phyloP scores from a whole-genome alignment of 2,113 vertebrate species.

The Actenoides lindsayi region DNA sequence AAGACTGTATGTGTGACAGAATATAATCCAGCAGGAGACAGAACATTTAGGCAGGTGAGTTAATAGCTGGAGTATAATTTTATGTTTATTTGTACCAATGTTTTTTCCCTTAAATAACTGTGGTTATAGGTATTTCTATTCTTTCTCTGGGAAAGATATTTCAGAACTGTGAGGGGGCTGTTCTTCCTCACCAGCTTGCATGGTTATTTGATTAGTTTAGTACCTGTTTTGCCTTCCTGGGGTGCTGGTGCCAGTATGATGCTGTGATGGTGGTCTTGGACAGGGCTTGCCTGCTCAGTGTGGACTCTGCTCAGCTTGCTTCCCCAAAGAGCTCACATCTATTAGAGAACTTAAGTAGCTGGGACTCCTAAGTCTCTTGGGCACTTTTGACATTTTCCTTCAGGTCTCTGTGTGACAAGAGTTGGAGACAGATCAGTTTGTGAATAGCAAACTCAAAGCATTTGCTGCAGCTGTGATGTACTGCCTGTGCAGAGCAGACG shows the following conservation, averaged over 20 bases:
- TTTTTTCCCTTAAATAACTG: not conserved
- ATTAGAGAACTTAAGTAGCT: not conserved
- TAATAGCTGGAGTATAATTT: not conserved
- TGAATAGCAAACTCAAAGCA: not conserved
- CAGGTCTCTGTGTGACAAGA: not conserved
- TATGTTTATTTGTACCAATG: not conserved
- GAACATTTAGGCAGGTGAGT: not conserved
- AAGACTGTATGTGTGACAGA: constrained; percentile 2
- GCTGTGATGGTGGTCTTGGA: not conserved
- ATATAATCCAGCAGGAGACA: not conserved
- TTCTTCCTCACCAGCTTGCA: not conserved
- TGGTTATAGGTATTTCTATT: not conserved
- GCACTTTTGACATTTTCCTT: not conserved
- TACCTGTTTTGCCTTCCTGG: not conserved
- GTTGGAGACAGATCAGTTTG: accelerated
- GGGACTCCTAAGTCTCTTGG: not conserved
- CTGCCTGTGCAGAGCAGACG: accelerated
- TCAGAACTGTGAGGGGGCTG: not conserved
- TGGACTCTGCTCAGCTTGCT: not conserved
- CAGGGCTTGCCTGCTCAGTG: not conserved
- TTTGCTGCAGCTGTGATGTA: not conserved
- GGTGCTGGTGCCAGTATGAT: accelerated
- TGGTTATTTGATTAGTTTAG: not conserved
- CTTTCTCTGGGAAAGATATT: not conserved
- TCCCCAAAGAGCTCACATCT: not conserved